phyloP scores from a whole-genome alignment of 2,888 invertebrate species.

The Nasonia oneida region DNA sequence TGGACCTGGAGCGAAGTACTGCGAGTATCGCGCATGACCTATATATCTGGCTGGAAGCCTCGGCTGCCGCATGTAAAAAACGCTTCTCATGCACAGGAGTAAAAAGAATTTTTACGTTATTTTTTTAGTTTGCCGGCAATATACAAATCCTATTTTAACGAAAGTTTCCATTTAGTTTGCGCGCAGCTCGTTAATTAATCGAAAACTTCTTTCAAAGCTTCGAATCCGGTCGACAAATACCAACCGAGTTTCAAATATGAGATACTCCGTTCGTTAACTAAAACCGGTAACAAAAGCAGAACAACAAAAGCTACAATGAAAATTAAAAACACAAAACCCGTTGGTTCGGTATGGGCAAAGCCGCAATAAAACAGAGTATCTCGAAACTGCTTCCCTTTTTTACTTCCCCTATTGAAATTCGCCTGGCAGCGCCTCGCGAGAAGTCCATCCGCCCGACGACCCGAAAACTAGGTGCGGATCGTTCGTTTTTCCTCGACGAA shows the following conservation, averaged over 20 bases:
- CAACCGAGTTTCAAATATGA: too few species aligned
- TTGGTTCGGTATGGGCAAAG: neutral
- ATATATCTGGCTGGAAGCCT: neutral
- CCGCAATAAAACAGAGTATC: constrained; percentile 31
- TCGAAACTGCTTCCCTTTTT: neutral
- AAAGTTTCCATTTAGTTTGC: neutral
- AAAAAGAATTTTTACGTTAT: neutral
- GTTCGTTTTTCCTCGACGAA: neutral
- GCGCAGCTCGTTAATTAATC: neutral
- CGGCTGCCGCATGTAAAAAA: neutral
- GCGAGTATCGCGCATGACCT: neutral
- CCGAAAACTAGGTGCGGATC: neutral
- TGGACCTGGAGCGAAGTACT: constrained; percentile 11
- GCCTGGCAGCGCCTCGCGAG: neutral
- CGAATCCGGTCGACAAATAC: too few species aligned
- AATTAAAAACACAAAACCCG: constrained; percentile 40
- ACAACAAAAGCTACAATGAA: constrained; percentile 23
- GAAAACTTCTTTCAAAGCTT: neutral
- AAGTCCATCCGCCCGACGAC: constrained; percentile 7
- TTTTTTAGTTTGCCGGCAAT: neutral
- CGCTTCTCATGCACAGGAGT: neutral
- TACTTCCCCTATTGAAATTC: constrained; percentile 38
- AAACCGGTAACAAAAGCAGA: neutral
- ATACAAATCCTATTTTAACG: neutral
- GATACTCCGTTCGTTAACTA: too few species aligned